These are phyloP conservation scores for Trachemys scripta DNA, from an alignment of 2,113 vertebrate genomes.

Conservation along the genomic window DNA sequence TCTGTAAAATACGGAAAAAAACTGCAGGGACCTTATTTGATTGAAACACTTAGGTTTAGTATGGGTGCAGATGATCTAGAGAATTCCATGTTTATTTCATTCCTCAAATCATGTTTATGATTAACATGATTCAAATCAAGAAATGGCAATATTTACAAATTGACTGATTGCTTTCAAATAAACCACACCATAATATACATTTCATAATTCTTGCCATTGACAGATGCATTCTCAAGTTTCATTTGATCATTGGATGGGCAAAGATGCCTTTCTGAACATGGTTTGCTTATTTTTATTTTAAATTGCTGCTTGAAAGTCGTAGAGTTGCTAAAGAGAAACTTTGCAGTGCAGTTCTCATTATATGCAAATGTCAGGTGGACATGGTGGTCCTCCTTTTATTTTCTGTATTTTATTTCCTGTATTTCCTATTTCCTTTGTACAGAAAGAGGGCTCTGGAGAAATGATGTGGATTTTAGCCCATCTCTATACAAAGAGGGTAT, in stretches of 20 bases:
- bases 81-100: not conserved
- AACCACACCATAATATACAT: not conserved
- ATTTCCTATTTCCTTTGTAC: no score
- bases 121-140: not conserved
- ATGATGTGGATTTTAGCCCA: not conserved
- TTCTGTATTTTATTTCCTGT: no score
- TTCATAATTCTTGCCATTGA: not conserved
- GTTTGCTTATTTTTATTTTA: not conserved
- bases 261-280: not conserved
- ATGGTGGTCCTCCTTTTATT: not conserved
- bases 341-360: not conserved
- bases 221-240: not conserved
- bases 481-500: not conserved
- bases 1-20: not conserved
- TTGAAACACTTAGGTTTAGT: not conserved
- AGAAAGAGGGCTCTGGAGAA: not conserved
- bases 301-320: not conserved
- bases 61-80: accelerated
- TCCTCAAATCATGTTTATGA: not conserved
- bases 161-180: not conserved
- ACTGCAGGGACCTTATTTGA: not conserved
- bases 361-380: not conserved
- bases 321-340: no score
- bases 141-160: not conserved
- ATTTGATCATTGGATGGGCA: not conserved